These are phyloP conservation scores for Teleogryllus occipitalis DNA, from an alignment of 1,140 invertebrate species.

Conservation along the genomic window DNA sequence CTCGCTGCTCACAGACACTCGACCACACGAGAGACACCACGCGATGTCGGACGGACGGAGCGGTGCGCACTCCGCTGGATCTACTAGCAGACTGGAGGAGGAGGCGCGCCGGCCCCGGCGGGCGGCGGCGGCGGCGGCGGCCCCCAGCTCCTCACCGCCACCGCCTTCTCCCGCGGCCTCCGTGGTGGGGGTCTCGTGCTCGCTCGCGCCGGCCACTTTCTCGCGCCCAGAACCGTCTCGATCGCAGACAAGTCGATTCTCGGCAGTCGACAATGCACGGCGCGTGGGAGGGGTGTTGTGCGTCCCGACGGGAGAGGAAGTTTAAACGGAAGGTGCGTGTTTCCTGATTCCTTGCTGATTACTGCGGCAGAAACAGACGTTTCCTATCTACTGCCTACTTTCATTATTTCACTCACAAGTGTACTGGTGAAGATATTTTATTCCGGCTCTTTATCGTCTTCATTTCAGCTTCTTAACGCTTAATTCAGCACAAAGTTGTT, in stretches of 20 bases:
- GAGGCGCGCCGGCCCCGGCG: not conserved
- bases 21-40: not conserved
- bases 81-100: not conserved
- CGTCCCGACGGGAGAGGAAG: too few species aligned
- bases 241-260: not conserved
- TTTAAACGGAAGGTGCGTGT: too few species aligned
- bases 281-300: too few species aligned
- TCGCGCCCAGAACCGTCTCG: not conserved
- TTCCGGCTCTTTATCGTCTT: too few species aligned
- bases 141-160: not conserved
- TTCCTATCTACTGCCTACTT: too few species aligned
- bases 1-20: not conserved
- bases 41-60: not conserved
- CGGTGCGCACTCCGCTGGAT: not conserved
- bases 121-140: too few species aligned
- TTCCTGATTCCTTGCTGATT: too few species aligned
- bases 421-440: too few species aligned
- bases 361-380: too few species aligned
- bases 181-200: not conserved
- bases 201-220: not conserved
- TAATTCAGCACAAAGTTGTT: too few species aligned
- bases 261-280: not conserved
- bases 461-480: too few species aligned
- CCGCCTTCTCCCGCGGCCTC: not conserved
- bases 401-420: too few species aligned